A percentile compares a stretch with the other conserved stretches of the same genome.
phyloP scores from a whole-genome alignment of 2,113 vertebrate species.

The Xenopus borealis region DNA sequence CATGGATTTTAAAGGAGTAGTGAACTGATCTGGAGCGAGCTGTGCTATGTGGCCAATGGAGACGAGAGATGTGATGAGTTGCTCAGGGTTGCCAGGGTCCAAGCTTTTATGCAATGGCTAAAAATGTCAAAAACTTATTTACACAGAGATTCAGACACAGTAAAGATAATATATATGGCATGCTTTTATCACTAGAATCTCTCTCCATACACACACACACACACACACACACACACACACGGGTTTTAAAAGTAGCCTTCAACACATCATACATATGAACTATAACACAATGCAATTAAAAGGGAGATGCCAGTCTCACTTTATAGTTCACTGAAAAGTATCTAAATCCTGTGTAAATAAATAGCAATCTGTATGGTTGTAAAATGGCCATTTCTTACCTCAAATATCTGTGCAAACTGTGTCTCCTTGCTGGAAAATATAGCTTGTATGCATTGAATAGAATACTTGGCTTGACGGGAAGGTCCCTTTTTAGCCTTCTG shows the following conservation, averaged over 20 bases:
- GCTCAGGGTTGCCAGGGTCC: conserved; percentile 91
- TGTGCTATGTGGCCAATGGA: conserved; percentile 94
- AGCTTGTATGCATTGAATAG: conserved; percentile 94
- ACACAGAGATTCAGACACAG: too few species aligned
- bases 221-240: too few species aligned
- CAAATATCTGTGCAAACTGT: conserved; percentile 97
- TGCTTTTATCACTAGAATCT: too few species aligned
- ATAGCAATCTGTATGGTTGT: too few species aligned
- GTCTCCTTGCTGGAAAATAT: conserved; percentile 98
- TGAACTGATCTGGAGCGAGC: conserved; percentile 94
- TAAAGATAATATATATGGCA: too few species aligned
- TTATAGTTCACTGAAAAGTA: too few species aligned
- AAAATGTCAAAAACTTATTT: neutral
- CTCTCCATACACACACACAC: too few species aligned
- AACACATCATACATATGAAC: too few species aligned
- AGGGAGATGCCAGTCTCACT: too few species aligned
- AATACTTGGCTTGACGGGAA: conserved; percentile 92
- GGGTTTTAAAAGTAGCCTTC: too few species aligned
- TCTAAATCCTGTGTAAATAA: too few species aligned
- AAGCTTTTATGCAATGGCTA: conserved; percentile 94
- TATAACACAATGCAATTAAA: too few species aligned
- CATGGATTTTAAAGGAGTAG: conserved; percentile 89
- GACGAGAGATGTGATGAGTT: conserved; percentile 91
- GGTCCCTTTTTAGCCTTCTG: conserved; percentile 96
- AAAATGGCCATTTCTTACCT: conserved; percentile 71